Evolutionary conservation across 1,140 invertebrate species (phyloP).

Genomic region (Scaptodrosophila lebanonensis): DNA sequence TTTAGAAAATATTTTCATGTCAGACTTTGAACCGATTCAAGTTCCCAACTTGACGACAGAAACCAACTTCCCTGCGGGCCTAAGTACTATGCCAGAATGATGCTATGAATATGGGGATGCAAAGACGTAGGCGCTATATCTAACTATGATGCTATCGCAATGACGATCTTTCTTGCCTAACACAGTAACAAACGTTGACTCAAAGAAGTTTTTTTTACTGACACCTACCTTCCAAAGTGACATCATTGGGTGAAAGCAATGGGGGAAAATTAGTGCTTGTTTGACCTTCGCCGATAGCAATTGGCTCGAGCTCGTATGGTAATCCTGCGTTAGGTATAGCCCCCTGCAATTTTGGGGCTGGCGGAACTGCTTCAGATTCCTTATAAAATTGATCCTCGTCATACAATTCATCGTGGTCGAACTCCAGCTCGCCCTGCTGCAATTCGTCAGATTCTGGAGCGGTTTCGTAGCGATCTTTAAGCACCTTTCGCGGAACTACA

Average conservation of each 20-base stretch:
- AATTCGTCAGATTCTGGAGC: conserved; percentile 84
- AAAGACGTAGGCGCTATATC: too few relatives aligned
- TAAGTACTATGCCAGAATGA: too few relatives aligned
- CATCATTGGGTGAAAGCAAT: conserved; percentile 43
- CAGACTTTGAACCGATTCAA: too few relatives aligned
- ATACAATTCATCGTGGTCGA: conserved; percentile 77
- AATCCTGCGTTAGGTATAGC: conserved; percentile 47
- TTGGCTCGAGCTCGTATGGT: conserved; percentile 38
- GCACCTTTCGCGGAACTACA: conserved; percentile 88
- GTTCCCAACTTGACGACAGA: too few relatives aligned
- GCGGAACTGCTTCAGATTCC: conserved; percentile 66
- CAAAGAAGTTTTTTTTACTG: too few relatives aligned
- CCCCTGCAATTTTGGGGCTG: conserved; percentile 60
- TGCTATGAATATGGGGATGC: too few relatives aligned
- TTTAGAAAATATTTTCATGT: too few relatives aligned
- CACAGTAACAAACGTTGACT: conserved; percentile 1
- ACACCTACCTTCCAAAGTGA: conserved; percentile 56
- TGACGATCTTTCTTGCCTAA: too few relatives aligned
- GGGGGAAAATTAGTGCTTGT: conserved; percentile 53
- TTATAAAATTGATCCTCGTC: conserved; percentile 76
- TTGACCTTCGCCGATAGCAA: conserved; percentile 12
- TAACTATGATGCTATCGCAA: too few relatives aligned
- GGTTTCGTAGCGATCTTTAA: conserved; percentile 87
- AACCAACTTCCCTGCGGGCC: too few relatives aligned
- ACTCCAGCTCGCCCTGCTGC: conserved; percentile 76